phyloP scores from a whole-genome alignment of 53 echinoderm and acorn worm genomes.

The Holothuria leucospilota region DNA sequence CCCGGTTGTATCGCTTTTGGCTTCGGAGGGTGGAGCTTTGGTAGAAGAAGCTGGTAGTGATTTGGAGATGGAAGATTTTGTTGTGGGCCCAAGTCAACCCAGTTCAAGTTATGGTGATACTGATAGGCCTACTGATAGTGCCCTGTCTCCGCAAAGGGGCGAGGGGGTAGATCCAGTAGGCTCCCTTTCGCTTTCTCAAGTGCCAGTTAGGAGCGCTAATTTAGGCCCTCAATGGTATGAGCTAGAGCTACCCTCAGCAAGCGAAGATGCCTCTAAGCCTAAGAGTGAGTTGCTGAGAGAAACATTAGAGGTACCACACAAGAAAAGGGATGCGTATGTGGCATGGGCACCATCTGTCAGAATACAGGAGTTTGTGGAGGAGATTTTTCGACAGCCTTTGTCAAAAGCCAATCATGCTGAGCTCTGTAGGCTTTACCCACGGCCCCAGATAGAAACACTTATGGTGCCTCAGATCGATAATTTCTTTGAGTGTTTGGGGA shows the following conservation, averaged over 20 bases:
- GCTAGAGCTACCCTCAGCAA: neutral
- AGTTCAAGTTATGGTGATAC: no score
- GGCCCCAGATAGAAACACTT: slow-evolving; percentile 22
- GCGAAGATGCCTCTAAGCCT: neutral
- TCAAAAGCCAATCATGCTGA: neutral
- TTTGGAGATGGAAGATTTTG: no score
- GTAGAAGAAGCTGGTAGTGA: no score
- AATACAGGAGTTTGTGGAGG: no score
- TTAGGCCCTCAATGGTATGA: neutral
- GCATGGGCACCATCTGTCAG: neutral
- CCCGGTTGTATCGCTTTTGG: no score
- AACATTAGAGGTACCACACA: neutral
- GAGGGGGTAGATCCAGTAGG: no score
- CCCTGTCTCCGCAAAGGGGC: no score
- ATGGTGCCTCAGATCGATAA: slow-evolving; percentile 21
- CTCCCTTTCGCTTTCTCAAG: no score
- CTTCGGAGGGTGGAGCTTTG: no score
- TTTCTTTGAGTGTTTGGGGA: slow-evolving; percentile 2
- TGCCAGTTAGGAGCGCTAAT: neutral
- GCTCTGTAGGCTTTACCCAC: slow-evolving; percentile 5
- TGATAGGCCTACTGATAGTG: no score
- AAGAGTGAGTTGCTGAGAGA: no score
- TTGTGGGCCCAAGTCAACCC: no score
- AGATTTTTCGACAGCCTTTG: neutral
- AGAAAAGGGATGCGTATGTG: neutral